Base-by-base conservation (phyloP, 2,888 invertebrate genomes). In the Micropterix aruncella region DNA sequence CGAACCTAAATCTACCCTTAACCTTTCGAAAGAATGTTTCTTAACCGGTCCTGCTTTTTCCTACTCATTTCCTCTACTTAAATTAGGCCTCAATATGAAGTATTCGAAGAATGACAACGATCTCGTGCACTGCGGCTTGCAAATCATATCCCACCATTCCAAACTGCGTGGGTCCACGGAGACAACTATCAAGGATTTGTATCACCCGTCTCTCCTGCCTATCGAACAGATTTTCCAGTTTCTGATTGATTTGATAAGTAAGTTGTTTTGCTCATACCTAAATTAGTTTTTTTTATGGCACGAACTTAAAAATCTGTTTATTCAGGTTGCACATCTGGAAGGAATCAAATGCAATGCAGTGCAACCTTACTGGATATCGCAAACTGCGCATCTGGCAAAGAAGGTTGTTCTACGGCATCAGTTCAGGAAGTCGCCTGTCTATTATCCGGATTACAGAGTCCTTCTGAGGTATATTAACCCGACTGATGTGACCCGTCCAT, bases 301-400 rank as follows among this genome's bases (percentile, higher is more conserved):
- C n/a, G n/a, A n/a, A n/a, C n/a, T n/a, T n/a, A n/a, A n/a, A n/a
- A n/a, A n/a, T n/a, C n/a, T n/a, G n/a, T n/a, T n/a, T n/a, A n/a
- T n/a, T 42, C 59, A 77, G 79, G 75, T 53, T 71, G 64, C 39
- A 77, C 80, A 14, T 67, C 66, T 19, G 86, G 84, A 0, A 72
- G 82, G 45, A 73, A 83, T 18, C 89, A 91, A 61, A 79, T 84
- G 4, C 79, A 83, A 55, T 85, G 89, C 27, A 80, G 82, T 16
- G 75, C 79, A 19, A 84, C 88, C n/a, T 67, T 94, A 44, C 63
- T 90, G 47, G 88, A 89, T 56, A 81, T 89, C 3, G 87, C 89
- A 2, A 69, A 70, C 39, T 80, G 84, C 50, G 80, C 82, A 40
- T 83, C 83, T 48, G 86, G 85, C 0, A 73, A 69, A 2, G 63